Evolutionary conservation across 2,113 vertebrate species (phyloP).

Genomic region (Promerops cafer): DNA sequence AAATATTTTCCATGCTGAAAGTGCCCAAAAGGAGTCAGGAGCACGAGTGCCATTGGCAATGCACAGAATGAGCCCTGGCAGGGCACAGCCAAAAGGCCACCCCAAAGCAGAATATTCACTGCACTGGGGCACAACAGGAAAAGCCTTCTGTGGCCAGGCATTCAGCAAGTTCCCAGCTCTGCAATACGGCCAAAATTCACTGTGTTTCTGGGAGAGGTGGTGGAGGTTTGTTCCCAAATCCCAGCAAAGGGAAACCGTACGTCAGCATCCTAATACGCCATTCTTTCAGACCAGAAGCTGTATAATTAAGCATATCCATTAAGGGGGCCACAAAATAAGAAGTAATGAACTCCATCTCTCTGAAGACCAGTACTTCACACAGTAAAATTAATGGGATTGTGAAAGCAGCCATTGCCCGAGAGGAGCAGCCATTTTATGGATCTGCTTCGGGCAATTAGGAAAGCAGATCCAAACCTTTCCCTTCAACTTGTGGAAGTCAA

Average conservation of each 20-base stretch:
- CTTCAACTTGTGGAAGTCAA: neutral
- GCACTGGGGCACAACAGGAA: neutral
- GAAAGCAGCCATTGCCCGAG: neutral
- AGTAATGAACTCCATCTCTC: neutral
- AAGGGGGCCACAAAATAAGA: neutral
- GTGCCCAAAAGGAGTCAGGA: neutral
- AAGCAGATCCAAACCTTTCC: neutral
- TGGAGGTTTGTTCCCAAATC: neutral
- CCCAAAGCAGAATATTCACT: neutral
- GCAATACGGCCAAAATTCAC: rapidly evolving
- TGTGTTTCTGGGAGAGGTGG: rapidly evolving
- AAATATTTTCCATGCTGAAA: neutral
- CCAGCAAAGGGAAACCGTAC: rapidly evolving
- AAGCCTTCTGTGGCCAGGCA: rapidly evolving
- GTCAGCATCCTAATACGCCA: rapidly evolving
- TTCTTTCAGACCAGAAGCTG: neutral
- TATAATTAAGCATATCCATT: neutral
- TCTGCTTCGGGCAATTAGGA: neutral
- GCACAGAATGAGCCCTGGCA: neutral
- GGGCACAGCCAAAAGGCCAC: neutral
- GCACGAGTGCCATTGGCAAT: rapidly evolving
- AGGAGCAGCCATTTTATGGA: neutral
- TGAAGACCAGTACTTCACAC: neutral
- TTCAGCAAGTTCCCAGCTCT: neutral
- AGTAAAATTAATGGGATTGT: neutral